A percentile compares a stretch with the other conserved stretches of the same genome.
phyloP scores from a whole-genome alignment of 2,797 vertebrate genomes.

The Ciconia nigra region DNA sequence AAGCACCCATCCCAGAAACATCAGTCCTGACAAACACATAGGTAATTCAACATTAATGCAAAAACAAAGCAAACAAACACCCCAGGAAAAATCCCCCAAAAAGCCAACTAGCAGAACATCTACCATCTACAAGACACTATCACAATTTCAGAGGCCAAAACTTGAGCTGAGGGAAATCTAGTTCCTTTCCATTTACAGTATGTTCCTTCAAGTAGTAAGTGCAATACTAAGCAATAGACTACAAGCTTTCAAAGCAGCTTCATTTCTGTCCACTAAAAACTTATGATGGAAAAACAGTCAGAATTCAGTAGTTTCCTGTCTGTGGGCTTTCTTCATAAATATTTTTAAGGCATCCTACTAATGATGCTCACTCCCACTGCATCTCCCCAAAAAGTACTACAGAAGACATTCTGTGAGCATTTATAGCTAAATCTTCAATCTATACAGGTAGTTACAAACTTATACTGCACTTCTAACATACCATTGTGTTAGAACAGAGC shows the following conservation, averaged over 20 bases:
- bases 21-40: neutral
- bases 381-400: neutral
- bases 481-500: neutral
- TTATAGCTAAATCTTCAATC: neutral
- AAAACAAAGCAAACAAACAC: neutral
- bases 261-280: neutral
- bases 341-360: neutral
- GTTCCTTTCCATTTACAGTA: neutral
- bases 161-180: neutral
- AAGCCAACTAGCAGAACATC: neutral
- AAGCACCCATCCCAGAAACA: neutral
- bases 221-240: neutral
- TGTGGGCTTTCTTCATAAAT: neutral
- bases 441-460: neutral
- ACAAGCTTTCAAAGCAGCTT: neutral
- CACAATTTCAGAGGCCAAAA: neutral
- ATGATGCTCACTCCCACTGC: neutral
- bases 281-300: neutral
- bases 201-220: neutral
- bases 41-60: neutral
- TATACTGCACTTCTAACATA: neutral
- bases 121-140: neutral
- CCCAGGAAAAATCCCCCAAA: neutral
- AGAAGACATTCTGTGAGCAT: neutral
- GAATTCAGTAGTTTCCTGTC: neutral